A percentile compares a stretch with the other conserved stretches of the same genome.
These are phyloP conservation scores for Channa striata DNA, from an alignment of 2,797 vertebrate species.

Conservation along the genomic window DNA sequence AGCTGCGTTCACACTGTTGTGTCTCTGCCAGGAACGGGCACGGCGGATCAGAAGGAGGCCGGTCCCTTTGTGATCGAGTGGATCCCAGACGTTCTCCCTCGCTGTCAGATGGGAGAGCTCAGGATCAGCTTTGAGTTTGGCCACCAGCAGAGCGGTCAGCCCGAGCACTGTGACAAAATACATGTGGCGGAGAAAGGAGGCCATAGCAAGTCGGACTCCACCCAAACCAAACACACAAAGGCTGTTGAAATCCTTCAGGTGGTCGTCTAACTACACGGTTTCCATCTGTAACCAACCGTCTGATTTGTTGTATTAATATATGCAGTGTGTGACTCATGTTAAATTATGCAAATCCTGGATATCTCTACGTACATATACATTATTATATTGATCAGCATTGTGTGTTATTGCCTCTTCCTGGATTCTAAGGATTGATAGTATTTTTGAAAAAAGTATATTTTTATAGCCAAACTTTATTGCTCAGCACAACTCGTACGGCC, in stretches of 20 bases:
- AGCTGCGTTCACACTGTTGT: background rate
- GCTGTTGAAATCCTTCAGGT: conserved; percentile 57
- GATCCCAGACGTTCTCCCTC: conserved; percentile 92
- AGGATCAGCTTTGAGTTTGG: conserved; percentile 91
- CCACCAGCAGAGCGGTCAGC: conserved; percentile 88
- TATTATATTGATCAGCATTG: background rate
- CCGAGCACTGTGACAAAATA: conserved; percentile 69
- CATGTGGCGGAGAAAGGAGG: conserved; percentile 28
- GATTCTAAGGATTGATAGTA: conserved; percentile 7
- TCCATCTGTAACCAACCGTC: background rate
- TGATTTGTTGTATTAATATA: background rate
- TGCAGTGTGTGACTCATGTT: conserved; percentile 3
- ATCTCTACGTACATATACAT: background rate
- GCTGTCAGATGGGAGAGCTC: conserved; percentile 90
- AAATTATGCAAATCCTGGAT: conserved; percentile 26
- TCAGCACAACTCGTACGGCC: background rate
- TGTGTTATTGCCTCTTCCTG: background rate
- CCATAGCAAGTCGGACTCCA: conserved; percentile 36
- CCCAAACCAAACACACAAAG: conserved; percentile 33
- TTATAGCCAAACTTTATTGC: background rate
- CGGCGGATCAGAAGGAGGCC: conserved; percentile 87
- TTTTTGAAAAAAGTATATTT: background rate
- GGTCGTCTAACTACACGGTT: conserved; percentile 26
- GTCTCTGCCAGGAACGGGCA: conserved; percentile 79
- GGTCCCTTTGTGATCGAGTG: conserved; percentile 92